Percentiles rank a stretch among this genome's conserved stretches.
Evolutionary conservation across 2,113 vertebrate genomes (phyloP).

Genomic region (Electrona antarctica): DNA sequence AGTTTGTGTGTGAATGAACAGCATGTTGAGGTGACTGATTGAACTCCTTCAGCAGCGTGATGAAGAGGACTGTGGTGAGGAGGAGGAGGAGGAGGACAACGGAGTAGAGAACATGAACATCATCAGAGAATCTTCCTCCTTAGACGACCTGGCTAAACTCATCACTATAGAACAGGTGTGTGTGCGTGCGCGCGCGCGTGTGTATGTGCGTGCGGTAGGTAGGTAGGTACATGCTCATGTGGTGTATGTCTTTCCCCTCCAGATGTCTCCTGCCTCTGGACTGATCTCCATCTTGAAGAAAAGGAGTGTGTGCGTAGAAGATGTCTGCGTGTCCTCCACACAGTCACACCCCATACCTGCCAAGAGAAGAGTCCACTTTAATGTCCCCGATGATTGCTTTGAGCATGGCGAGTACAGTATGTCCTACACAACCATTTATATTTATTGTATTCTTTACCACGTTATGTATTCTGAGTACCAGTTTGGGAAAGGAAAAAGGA

Average conservation of each 20-base stretch:
- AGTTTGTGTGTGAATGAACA: too few relatives aligned
- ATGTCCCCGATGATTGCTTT: slow-evolving; percentile 86
- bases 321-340: slow-evolving; percentile 71
- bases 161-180: slow-evolving; percentile 94
- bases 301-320: slow-evolving; percentile 60
- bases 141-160: slow-evolving; percentile 91
- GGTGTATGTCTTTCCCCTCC: slow-evolving; percentile 17
- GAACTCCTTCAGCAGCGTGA: too few relatives aligned
- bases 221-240: too few relatives aligned
- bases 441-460: too few relatives aligned
- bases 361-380: slow-evolving; percentile 92
- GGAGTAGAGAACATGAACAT: slow-evolving; percentile 56
- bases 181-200: neutral
- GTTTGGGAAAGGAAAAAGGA: too few relatives aligned
- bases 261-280: slow-evolving; percentile 87
- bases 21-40: too few relatives aligned
- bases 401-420: slow-evolving; percentile 83
- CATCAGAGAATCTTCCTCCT: slow-evolving; percentile 70
- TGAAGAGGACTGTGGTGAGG: slow-evolving; percentile 20
- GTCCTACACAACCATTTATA: neutral
- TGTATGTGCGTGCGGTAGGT: slow-evolving; percentile 6
- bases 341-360: slow-evolving; percentile 71
- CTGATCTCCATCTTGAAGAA: slow-evolving; percentile 96
- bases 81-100: slow-evolving; percentile 37
- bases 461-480: too few relatives aligned